These are phyloP conservation scores for Kryptolebias marmoratus DNA, from an alignment of 2,113 vertebrate genomes.

Conservation along the genomic window DNA sequence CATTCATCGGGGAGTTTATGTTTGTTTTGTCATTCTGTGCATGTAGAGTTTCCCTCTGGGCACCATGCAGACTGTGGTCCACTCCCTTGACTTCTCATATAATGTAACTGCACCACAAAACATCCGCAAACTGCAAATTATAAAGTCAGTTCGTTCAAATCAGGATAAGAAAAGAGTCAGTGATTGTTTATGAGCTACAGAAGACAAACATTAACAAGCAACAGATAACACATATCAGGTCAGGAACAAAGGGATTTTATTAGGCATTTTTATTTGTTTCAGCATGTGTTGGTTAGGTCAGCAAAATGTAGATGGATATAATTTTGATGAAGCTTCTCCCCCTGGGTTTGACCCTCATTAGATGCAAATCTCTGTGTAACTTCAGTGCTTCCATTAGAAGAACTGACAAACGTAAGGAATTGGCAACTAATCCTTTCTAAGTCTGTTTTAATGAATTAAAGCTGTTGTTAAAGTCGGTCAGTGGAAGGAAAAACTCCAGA, in stretches of 20 bases:
- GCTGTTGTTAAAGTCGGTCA: too few species aligned
- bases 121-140: background rate
- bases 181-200: background rate
- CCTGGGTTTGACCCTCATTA: too few species aligned
- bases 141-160: background rate
- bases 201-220: background rate
- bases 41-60: constrained; percentile 1
- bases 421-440: too few species aligned
- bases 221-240: background rate
- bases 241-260: constrained; percentile 9
- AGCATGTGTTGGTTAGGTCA: too few species aligned
- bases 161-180: background rate
- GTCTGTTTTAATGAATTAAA: too few species aligned
- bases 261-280: too few species aligned
- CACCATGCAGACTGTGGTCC: background rate
- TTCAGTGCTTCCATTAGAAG: background rate
- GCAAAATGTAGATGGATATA: too few species aligned
- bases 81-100: background rate
- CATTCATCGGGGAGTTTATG: constrained; percentile 36
- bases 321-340: too few species aligned
- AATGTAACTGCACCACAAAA: background rate
- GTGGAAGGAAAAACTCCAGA: too few species aligned
- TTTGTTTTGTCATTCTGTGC: constrained; percentile 48
- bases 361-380: too few species aligned
- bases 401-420: too few species aligned